Evolutionary conservation across 1,140 invertebrate species (phyloP), one percentile per base, ranked within the genome.

Genomic region (Anagrus nilaparvatae): DNA sequence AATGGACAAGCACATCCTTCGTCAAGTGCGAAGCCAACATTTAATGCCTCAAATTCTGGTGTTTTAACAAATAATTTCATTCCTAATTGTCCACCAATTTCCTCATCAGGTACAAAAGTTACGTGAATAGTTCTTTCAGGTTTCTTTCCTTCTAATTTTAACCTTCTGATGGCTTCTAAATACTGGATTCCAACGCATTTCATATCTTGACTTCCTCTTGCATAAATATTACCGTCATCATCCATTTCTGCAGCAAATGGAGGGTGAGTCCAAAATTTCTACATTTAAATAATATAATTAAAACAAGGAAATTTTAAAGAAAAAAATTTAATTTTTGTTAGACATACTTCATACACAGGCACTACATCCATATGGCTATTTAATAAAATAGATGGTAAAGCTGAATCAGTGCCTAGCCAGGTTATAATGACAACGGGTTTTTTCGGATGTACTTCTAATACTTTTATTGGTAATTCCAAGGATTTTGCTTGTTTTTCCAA

Each of bases 281-380:
- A 39, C 17, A 44, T n/a, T n/a, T n/a, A n/a, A n/a, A n/a, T n/a
- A n/a, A n/a, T n/a, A n/a, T n/a, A n/a, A n/a, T n/a, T n/a, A n/a
- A n/a, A n/a, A n/a, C n/a, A n/a, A n/a, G n/a, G n/a, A n/a, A n/a
- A n/a, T n/a, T n/a, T n/a, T n/a, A n/a, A n/a, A n/a, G n/a, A n/a
- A n/a, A n/a, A n/a, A n/a, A n/a, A n/a, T n/a, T n/a, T n/a, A n/a
- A n/a, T n/a, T n/a, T n/a, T n/a, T n/a, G n/a, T n/a, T n/a, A n/a
- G n/a, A n/a, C 71, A 73, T 69, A 87, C 85, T 48, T 73, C 71
- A 61, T 81, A 90, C 0, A 92, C 89, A 4, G 92, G 90, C 4
- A 97, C 93, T 16, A 96, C 91, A 69, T 96, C 92, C 75, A 88
- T 95, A 52, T 96, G 92, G 9, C 88, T 93, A 60, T 95, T 94